phyloP scores from a whole-genome alignment of 2,113 vertebrate genomes.

The Meleagris gallopavo region DNA sequence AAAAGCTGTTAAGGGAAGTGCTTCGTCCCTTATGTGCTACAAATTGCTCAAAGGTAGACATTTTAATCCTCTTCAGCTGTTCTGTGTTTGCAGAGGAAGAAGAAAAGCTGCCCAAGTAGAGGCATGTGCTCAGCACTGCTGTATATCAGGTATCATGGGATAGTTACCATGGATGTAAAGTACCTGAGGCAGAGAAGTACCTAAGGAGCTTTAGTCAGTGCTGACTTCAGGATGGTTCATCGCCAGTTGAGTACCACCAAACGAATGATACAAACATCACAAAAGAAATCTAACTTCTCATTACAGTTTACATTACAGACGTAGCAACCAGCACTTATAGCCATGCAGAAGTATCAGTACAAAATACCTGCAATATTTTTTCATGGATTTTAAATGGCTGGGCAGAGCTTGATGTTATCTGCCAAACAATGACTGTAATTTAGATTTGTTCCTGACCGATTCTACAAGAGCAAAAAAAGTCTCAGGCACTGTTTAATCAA shows the following conservation, averaged over 20 bases:
- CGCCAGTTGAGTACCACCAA: slow-evolving; percentile 49
- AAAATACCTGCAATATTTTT: slow-evolving; percentile 37
- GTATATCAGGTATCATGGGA: slow-evolving; percentile 35
- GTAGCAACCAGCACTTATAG: slow-evolving; percentile 41
- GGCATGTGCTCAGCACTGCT: neutral
- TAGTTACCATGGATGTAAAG: neutral
- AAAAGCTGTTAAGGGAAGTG: neutral
- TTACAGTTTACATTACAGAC: slow-evolving; percentile 39
- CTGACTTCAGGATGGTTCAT: neutral
- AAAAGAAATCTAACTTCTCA: slow-evolving; percentile 25
- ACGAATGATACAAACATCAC: slow-evolving; percentile 10
- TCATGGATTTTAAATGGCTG: slow-evolving; percentile 26
- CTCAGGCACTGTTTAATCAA: slow-evolving; percentile 49
- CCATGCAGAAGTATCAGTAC: slow-evolving; percentile 58
- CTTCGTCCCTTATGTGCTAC: slow-evolving; percentile 31
- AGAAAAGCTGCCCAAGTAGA: slow-evolving; percentile 61
- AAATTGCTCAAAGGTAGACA: slow-evolving; percentile 40
- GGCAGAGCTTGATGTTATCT: slow-evolving; percentile 59
- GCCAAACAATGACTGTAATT: slow-evolving; percentile 35
- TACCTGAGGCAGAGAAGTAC: slow-evolving; percentile 68
- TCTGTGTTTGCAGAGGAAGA: neutral
- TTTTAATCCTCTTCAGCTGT: slow-evolving; percentile 13
- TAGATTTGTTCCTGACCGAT: slow-evolving; percentile 47
- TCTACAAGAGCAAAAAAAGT: slow-evolving; percentile 45
- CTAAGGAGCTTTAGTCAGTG: neutral